Percentiles rank a stretch among this genome's conserved stretches.
These are phyloP conservation scores for Drosophila sordidula DNA, from an alignment of 2,888 invertebrate genomes.

Conservation along the genomic window DNA sequence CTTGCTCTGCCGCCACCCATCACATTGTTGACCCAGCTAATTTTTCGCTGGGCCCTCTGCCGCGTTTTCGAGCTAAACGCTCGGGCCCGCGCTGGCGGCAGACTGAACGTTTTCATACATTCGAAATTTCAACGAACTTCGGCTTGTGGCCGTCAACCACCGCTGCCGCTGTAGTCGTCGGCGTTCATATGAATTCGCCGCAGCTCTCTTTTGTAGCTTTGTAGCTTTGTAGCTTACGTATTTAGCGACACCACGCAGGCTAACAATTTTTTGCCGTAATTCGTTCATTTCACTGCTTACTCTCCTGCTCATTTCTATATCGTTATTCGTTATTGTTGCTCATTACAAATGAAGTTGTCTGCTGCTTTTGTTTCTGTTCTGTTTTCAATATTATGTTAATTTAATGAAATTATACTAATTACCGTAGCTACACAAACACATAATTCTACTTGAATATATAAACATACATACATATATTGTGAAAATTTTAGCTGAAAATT, in stretches of 20 bases:
- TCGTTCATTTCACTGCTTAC: constrained; percentile 24
- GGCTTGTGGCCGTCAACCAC: constrained; percentile 62
- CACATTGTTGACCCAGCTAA: constrained; percentile 55
- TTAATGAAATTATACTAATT: constrained; percentile 28
- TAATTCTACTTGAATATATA: not conserved
- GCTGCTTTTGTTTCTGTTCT: constrained; percentile 35
- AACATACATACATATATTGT: not conserved
- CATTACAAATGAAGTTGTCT: constrained; percentile 32
- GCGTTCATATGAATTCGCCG: constrained; percentile 52
- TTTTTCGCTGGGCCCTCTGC: constrained; percentile 64
- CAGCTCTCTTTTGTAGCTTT: constrained; percentile 55
- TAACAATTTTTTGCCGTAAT: constrained; percentile 37
- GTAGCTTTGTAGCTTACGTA: constrained; percentile 46
- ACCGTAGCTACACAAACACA: constrained; percentile 9
- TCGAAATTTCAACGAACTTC: constrained; percentile 75
- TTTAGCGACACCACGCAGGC: constrained; percentile 3
- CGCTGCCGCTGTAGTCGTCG: constrained; percentile 58
- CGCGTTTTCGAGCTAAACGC: constrained; percentile 73
- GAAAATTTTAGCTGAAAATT: not conserved
- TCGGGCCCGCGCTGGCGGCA: constrained; percentile 77
- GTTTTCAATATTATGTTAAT: constrained; percentile 18
- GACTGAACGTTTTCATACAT: constrained; percentile 76
- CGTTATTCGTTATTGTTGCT: constrained; percentile 18
- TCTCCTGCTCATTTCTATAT: constrained; percentile 28
- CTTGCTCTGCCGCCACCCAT: constrained; percentile 30